A percentile compares a stretch with the other conserved stretches of the same genome.
These are phyloP conservation scores for Streblospio benedicti DNA, from an alignment of 1,140 invertebrate species.

Conservation along the genomic window DNA sequence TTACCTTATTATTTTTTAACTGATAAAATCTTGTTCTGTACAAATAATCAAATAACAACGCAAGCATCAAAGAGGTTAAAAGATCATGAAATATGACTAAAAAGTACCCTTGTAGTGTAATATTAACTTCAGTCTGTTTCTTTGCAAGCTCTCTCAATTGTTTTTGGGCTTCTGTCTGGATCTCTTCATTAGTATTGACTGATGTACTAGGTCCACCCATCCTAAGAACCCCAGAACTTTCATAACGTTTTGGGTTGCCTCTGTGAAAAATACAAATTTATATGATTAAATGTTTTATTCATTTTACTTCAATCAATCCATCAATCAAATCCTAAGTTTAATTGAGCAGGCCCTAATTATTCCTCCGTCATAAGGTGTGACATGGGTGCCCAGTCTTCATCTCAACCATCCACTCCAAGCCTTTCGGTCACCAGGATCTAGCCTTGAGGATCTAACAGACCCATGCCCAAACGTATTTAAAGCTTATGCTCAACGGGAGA, in stretches of 20 bases:
- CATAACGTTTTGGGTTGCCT: conserved; percentile 31
- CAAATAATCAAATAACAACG: not conserved
- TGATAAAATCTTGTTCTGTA: not conserved
- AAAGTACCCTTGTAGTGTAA: conserved; percentile 23
- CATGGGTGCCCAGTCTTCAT: too few species aligned
- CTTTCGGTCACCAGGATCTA: too few species aligned
- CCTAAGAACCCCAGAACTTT: conserved; percentile 26
- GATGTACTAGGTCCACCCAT: conserved; percentile 19
- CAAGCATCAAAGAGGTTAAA: not conserved
- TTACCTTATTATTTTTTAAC: not conserved
- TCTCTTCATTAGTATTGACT: conserved; percentile 19
- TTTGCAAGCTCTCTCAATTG: conserved; percentile 27
- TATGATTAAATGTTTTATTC: not conserved
- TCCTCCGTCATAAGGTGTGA: too few species aligned
- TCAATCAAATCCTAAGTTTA: not conserved
- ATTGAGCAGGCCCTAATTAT: not conserved
- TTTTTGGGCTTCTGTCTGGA: conserved; percentile 35
- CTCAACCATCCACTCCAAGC: too few species aligned
- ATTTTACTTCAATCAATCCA: not conserved
- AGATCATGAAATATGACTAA: not conserved
- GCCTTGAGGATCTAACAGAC: too few species aligned
- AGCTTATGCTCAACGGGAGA: too few species aligned
- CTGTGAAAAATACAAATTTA: conserved; percentile 18
- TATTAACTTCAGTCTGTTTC: conserved; percentile 32
- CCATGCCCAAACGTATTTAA: too few species aligned